Evolutionary conservation across 2,113 vertebrate species (phyloP).

Genomic region (Gila orcuttii): DNA sequence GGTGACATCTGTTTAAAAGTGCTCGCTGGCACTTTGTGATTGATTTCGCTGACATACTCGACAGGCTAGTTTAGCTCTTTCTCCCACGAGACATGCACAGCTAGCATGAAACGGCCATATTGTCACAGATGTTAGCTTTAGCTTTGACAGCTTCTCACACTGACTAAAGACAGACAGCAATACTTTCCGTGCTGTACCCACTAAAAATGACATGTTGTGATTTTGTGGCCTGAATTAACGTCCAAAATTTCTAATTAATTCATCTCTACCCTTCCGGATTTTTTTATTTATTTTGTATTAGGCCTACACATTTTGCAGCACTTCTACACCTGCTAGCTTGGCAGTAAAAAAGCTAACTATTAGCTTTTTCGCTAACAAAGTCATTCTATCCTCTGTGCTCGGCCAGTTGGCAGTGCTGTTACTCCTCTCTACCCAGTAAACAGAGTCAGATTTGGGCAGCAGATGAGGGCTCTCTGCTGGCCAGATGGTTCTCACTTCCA

Average conservation of each 20-base stretch:
- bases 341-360: constrained; percentile 35
- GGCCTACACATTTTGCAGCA: background rate
- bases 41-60: constrained; percentile 28
- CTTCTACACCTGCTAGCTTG: constrained; percentile 30
- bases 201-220: constrained; percentile 2
- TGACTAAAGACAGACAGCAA: constrained; percentile 30
- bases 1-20: constrained; percentile 43
- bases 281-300: background rate
- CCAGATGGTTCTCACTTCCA: constrained; percentile 48
- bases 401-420: constrained; percentile 15
- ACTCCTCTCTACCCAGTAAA: constrained; percentile 44
- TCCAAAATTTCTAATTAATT: background rate
- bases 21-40: constrained; percentile 36
- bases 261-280: background rate
- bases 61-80: constrained; percentile 42
- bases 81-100: constrained; percentile 27
- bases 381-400: constrained; percentile 22
- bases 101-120: constrained; percentile 36
- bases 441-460: constrained; percentile 41
- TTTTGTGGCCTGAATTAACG: background rate
- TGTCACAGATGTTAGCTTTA: constrained; percentile 60
- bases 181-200: background rate
- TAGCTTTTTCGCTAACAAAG: constrained; percentile 35
- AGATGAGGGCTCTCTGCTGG: constrained; percentile 48
- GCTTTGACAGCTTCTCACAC: constrained; percentile 28